A percentile compares a stretch with the other conserved stretches of the same genome.
These are phyloP conservation scores for Anabas testudineus DNA, from an alignment of 2,797 vertebrate genomes.

Conservation along the genomic window DNA sequence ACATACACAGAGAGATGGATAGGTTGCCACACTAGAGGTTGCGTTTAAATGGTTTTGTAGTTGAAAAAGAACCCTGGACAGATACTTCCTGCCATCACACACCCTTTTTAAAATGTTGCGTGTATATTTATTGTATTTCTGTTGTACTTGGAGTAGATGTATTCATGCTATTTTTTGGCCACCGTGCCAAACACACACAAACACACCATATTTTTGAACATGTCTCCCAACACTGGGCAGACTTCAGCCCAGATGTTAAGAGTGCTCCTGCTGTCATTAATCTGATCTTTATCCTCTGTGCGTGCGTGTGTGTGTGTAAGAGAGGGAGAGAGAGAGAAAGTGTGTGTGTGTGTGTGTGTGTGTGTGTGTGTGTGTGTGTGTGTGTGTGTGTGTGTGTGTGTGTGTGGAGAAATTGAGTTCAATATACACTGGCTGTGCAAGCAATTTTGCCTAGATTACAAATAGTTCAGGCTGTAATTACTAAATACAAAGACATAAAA, in stretches of 20 bases:
- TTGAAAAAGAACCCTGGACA: background rate
- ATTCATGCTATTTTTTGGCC: background rate
- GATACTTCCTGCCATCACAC: too few species aligned
- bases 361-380: slow-evolving; percentile 9
- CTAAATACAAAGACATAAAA: background rate
- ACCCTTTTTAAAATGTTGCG: background rate
- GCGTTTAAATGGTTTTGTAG: background rate
- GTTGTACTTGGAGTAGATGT: background rate
- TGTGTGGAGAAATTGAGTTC: background rate
- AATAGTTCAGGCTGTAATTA: background rate
- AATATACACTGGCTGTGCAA: background rate
- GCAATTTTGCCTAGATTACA: background rate
- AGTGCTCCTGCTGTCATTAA: slow-evolving; percentile 53
- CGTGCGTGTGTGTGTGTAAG: slow-evolving; percentile 45
- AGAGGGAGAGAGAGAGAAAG: background rate
- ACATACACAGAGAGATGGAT: background rate
- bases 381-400: slow-evolving; percentile 59
- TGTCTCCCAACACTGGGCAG: slow-evolving; percentile 14
- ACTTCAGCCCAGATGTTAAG: slow-evolving; percentile 58
- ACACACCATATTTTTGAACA: slow-evolving; percentile 7
- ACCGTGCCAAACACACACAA: background rate
- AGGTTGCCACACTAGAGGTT: background rate
- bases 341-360: slow-evolving; percentile 46
- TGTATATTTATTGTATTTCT: background rate
- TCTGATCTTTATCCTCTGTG: slow-evolving; percentile 11